Base-by-base conservation (phyloP, 2,888 invertebrate genomes). In the Hermodice carunculata region DNA sequence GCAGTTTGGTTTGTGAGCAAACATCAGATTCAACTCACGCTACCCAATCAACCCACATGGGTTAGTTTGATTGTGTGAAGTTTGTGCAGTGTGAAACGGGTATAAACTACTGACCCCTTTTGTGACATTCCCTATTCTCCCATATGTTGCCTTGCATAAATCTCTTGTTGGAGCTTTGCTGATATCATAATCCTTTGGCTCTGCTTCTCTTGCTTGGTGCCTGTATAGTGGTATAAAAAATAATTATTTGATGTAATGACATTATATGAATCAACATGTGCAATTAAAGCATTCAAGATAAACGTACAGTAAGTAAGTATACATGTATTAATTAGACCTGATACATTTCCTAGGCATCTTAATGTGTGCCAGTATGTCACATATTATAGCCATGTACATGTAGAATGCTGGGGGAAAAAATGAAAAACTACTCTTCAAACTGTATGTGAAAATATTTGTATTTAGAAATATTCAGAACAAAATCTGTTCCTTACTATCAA, bases 131-230 rank as follows among this genome's bases (percentile, higher is more conserved):
- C 81, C 84, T 31, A 85, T 77, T 31, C 83, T 74, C 22, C 78
- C 70, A 60, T 85, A 85, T 5, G 85, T 80, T 19, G 84, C 78
- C 51, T 73, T 76, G 52, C 76, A 76, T 28, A 83, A 69, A 58
- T 82, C 75, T 61, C 85, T 64, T 1, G 67, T 67, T 19, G 75
- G 72, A 61, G 73, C 62, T 54, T 72, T 76, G 67, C 75, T 85
- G 40, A 84, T 71, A 61, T 84, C 81, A 76, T 84, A 83, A 61
- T 85, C 82, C 67, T 84, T 84, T 24, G 84, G 83, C 68, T 85
- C 84, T 51, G 84, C 75, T 67, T 85, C 81, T 54, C 84, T 61
- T 4, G 83, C 83, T 69, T 84, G 83, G 64, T 84, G 79, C 85
- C 85, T 85, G 34, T 14, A 34, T 14, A 37, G n/a, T 37, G 11